phyloP scores from a whole-genome alignment of 2,113 vertebrate species.

The Phylloscopus whistleri region DNA sequence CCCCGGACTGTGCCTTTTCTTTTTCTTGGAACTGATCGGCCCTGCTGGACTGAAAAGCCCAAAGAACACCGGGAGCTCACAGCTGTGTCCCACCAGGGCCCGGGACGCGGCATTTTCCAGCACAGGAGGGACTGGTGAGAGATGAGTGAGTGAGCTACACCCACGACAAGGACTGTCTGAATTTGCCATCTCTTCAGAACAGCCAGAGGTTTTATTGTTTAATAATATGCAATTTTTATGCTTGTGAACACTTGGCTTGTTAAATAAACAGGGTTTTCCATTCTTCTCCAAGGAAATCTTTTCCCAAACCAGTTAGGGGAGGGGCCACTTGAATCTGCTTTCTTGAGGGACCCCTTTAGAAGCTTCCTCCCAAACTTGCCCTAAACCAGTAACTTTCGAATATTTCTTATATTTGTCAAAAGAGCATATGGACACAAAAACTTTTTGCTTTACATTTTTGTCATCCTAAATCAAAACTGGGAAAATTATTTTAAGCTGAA shows the following conservation, averaged over 20 bases:
- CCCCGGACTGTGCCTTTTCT: too few relatives aligned
- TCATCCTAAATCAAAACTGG: background rate
- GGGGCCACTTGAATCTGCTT: background rate
- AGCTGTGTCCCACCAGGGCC: too few relatives aligned
- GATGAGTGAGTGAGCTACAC: too few relatives aligned
- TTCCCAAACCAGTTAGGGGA: background rate
- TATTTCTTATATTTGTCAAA: background rate
- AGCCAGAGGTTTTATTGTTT: background rate
- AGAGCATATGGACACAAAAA: background rate
- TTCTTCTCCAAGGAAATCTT: background rate
- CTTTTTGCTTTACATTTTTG: background rate
- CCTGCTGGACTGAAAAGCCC: too few relatives aligned
- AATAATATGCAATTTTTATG: background rate
- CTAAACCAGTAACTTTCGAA: background rate
- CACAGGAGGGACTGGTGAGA: too few relatives aligned
- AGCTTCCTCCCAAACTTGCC: background rate
- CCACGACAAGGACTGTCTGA: too few relatives aligned
- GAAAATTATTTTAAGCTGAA: background rate
- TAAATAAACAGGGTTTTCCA: background rate
- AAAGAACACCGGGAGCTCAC: too few relatives aligned
- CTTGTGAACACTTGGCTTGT: background rate
- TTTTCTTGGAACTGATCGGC: too few relatives aligned
- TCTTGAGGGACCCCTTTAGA: background rate
- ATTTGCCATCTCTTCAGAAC: background rate
- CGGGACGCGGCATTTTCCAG: too few relatives aligned